A percentile compares a stretch with the other conserved stretches of the same genome.
Evolutionary conservation across 2,888 invertebrate genomes (phyloP).

Genomic region (Carcina quercana): DNA sequence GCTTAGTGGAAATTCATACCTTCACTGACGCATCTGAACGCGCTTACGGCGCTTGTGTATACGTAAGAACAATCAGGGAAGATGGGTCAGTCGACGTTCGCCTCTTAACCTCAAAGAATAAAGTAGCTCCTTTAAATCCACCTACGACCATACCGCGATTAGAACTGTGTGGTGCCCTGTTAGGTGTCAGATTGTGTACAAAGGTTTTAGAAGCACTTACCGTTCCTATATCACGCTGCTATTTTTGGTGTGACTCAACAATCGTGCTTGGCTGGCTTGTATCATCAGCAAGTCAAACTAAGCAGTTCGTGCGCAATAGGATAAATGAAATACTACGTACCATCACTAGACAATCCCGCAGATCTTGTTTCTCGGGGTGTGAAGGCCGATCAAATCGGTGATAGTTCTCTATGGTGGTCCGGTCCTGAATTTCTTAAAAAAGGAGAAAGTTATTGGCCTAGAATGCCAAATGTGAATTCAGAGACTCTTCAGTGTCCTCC

Average conservation of each 20-base stretch:
- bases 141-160: not conserved
- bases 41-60: not conserved
- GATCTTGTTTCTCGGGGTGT: conserved; percentile 14
- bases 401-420: not conserved
- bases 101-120: not conserved
- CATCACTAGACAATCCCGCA: conserved; percentile 1
- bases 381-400: conserved; percentile 4
- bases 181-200: not conserved
- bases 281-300: not conserved
- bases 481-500: too few relatives aligned
- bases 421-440: not conserved
- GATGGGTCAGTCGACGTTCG: not conserved
- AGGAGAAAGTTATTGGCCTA: too few relatives aligned
- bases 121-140: not conserved
- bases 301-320: not conserved
- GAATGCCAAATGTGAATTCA: too few relatives aligned
- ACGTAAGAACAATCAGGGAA: not conserved
- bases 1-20: not conserved
- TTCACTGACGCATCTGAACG: not conserved
- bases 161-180: not conserved
- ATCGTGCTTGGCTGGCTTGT: conserved; percentile 2
- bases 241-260: conserved; percentile 3
- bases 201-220: not conserved
- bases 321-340: not conserved
- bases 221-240: conserved; percentile 3